Base-by-base conservation (phyloP, 2,797 vertebrate genomes). In the Cuniculus paca region DNA sequence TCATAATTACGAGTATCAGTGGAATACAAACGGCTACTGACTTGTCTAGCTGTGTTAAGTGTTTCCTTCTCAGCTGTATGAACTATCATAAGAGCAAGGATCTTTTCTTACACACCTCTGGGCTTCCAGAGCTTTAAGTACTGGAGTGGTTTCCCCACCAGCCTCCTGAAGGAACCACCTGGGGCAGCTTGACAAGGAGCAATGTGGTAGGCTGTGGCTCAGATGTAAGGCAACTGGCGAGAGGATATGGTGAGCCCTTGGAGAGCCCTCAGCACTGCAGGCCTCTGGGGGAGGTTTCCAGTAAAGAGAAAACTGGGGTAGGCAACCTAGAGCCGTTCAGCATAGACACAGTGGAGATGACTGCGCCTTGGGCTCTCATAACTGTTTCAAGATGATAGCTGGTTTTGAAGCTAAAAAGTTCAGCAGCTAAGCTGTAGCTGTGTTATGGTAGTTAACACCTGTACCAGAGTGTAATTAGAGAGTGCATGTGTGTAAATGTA, bases 301-400 rank as follows among this genome's bases (percentile, higher is more conserved):
- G 48, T 91, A 81, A 83, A 97, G 63, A 98, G 97, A 97, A 88
- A 90, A 95, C 87, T 97, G 39, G 88, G 81, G 79, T 75, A 94
- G 91, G 75, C 90, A 97, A 50, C 89, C 80, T 93, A 90, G 84
- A 87, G 91, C 85, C 97, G 50, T 61, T 92, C 96, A 96, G 50
- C 77, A 97, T 92, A 95, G 81, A 97, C 88, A 97, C 95, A 95
- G 48, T 97, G 98, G 95, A 97, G 97, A 97, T 97, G 95, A 95
- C 94, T 95, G 77, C 82, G 93, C 95, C 68, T 80, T 54, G 65
- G 81, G 87, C 61, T 97, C 98, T 97, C 79, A 56, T 89, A 98
- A 97, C 77, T 97, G 70, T 96, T 98, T 97, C 98, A 98, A 98
- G 93, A 96, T 97, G 97, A 95, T 84, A 96, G 63, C 91, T 95